A percentile compares a stretch with the other conserved stretches of the same genome.
Conservation (phyloP, 1,140 invertebrate genomes). For the Meloidogyne floridensis region DNA sequence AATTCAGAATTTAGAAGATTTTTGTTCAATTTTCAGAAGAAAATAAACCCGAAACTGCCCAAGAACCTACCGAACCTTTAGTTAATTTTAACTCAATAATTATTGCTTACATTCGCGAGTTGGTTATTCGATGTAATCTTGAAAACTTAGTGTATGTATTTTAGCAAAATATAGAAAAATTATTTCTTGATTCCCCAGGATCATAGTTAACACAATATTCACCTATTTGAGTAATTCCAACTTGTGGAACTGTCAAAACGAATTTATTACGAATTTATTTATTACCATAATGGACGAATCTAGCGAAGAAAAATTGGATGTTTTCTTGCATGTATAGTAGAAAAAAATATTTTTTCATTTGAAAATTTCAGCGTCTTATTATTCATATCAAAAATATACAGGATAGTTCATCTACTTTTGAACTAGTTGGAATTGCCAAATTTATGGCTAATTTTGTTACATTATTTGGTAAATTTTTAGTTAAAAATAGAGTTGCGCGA, state of each 20-base stretch:
- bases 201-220: constrained; percentile 8
- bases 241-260: constrained; percentile 17
- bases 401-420: constrained; percentile 10
- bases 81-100: background rate
- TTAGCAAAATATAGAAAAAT: background rate
- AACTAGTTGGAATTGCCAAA: constrained; percentile 16
- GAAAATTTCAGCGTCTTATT: constrained; percentile 15
- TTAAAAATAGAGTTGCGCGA: too few relatives aligned
- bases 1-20: too few relatives aligned
- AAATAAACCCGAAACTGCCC: background rate
- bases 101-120: constrained; percentile 7
- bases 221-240: constrained; percentile 15
- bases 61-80: background rate
- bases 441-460: constrained; percentile 21
- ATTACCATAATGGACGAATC: constrained; percentile 16
- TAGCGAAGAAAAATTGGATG: constrained; percentile 12
- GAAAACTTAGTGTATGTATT: background rate
- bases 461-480: background rate
- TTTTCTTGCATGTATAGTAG: constrained; percentile 17
- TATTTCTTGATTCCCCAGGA: background rate
- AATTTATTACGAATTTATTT: constrained; percentile 23
- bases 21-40: too few relatives aligned
- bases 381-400: background rate
- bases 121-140: background rate
- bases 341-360: too few relatives aligned